Base-by-base conservation (phyloP, 1,140 invertebrate species). In the Polypedilum pembai region DNA sequence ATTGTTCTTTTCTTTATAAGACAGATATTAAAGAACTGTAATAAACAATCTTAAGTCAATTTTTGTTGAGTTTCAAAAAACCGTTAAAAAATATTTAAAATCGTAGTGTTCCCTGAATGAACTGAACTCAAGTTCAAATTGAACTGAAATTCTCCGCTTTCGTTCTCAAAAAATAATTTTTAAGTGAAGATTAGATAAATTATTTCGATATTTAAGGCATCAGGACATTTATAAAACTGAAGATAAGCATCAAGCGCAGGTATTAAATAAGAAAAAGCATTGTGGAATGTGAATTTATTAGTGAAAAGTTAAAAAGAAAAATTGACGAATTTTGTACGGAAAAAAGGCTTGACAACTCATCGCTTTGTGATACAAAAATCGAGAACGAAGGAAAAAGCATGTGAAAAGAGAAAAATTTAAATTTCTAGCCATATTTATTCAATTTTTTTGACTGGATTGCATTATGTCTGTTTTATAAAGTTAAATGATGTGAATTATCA, bases 221-320 rank as follows among this genome's bases (percentile, higher is more conserved):
- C 65, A 69, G 65, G 20, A 69, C 65, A 18, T 8, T 21, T 18
- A 10, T 2, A 21, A 69, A 10, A 20, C 65, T 18, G 65, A 69
- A 20, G 18, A 20, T 18, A 18, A 69, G 15, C 15, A 69, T 69
- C 65, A 69, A 21, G 65, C 17, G 17, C 17, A 69, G 65, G 65
- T 69, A 69, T 20, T 21, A 7, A 1, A 21, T 5, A 20, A 20
- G 20, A 20, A 20, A 20, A 8, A 69, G 2, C 3, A 18, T 21
- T 10, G 8, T 18, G 15, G 17, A 69, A 5, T 69, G 17, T 69
- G 65, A 69, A 69, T 69, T 69, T 69, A 18, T 10, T 21, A 69
- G 17, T 69, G 65, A 69, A 69, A 69, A 69, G 18, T n/a, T 20
- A 18, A 69, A 69, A 20, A 18, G 65, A 69, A 69, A 69, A 69